Evolutionary conservation across 2,888 invertebrate species (phyloP), one percentile per base, ranked within the genome.

Genomic region (Euspilapteryx auroguttella): DNA sequence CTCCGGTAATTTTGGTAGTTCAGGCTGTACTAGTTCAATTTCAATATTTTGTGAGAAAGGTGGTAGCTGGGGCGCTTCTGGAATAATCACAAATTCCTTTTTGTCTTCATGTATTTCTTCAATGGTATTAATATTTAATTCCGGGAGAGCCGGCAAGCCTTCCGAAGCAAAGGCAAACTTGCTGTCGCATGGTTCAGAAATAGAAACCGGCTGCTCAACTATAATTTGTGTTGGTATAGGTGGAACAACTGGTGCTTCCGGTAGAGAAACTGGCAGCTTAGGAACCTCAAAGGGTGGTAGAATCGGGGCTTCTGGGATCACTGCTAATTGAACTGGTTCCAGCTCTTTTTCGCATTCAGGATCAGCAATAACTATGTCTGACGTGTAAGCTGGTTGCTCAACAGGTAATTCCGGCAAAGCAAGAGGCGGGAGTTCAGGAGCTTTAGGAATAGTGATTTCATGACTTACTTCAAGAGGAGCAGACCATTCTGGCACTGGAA

Each of bases 221-320:
- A n/a, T n/a, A n/a, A n/a, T n/a, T n/a, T n/a, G n/a, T n/a, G n/a
- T n/a, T n/a, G n/a, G n/a, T n/a, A n/a, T n/a, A n/a, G n/a, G n/a
- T n/a, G n/a, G n/a, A n/a, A n/a, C n/a, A n/a, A n/a, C n/a, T n/a
- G n/a, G n/a, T n/a, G n/a, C n/a, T n/a, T n/a, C n/a, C n/a, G n/a
- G n/a, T n/a, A n/a, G n/a, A n/a, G n/a, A n/a, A 21, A 13, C 10
- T 5, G 28, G 30, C 4, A 30, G 17, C 10, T 33, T 24, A 7
- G 33, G 27, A n/a, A 30, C 8, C 10, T 15, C 10, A 3, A 29
- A 17, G 7, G 23, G 21, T 10, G 33, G 30, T 15, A 28, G n/a
- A 8, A 12, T 21, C 4, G 33, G 31, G 12, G 29, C 31, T 21
- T 33, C 31, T 21, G 31, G 35, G 7, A 35, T 31, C 20, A 23